phyloP scores from a whole-genome alignment of 2,797 vertebrate species.

The Uromys caudimaculatus region DNA sequence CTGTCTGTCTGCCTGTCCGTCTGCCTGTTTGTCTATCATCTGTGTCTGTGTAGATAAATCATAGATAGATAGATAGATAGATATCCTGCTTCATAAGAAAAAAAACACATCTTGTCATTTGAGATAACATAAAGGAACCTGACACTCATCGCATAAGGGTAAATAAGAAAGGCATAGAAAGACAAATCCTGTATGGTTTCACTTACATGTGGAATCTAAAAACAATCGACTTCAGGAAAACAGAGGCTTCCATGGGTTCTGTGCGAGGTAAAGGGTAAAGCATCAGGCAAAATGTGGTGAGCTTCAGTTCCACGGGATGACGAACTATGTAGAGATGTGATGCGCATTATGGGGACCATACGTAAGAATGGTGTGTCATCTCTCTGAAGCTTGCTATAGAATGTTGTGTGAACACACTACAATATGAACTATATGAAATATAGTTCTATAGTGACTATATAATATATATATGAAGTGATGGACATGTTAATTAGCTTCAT shows the following conservation, averaged over 20 bases:
- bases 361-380: not conserved
- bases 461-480: not conserved
- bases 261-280: not conserved
- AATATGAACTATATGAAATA: too few species aligned
- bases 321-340: not conserved
- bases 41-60: too few species aligned
- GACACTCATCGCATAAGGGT: not conserved
- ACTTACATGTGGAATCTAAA: not conserved
- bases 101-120: not conserved
- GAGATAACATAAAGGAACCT: not conserved
- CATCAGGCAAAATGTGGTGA: not conserved
- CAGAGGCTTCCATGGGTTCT: too few species aligned
- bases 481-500: not conserved
- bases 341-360: not conserved
- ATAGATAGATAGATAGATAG: not conserved
- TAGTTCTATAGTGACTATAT: too few species aligned
- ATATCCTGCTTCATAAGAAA: not conserved
- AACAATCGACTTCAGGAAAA: not conserved
- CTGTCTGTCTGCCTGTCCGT: not conserved
- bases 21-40: not conserved
- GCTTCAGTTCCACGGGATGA: not conserved
- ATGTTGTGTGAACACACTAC: not conserved
- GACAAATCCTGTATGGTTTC: not conserved
- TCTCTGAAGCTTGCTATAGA: not conserved
- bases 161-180: not conserved